Conservation (phyloP, 2,797 vertebrate species). For the Dromococcyx pavoninus region DNA sequence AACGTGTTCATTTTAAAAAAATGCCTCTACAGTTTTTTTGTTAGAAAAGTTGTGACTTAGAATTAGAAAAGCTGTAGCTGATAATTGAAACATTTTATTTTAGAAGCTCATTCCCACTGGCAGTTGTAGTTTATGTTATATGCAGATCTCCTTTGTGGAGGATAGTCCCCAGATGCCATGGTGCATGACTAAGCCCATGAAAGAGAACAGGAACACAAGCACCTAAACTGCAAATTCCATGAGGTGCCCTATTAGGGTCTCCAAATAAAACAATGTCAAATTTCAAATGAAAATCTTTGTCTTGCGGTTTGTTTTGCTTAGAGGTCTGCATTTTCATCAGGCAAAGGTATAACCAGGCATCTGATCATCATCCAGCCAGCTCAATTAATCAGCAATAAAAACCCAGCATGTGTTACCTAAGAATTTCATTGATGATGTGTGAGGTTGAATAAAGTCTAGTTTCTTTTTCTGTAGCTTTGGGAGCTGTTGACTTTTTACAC, state of each 20-base stretch:
- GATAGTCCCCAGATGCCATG: not conserved
- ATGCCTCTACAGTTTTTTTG: not conserved
- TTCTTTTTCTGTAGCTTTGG: not conserved
- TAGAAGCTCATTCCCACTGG: not conserved
- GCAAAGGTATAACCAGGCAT: not conserved
- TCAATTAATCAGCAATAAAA: not conserved
- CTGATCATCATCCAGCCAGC: not conserved
- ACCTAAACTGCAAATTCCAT: not conserved
- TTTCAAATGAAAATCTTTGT: not conserved
- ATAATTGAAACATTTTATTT: not conserved
- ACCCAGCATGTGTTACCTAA: not conserved
- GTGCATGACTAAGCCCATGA: not conserved
- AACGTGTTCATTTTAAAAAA: not conserved
- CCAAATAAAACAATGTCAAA: not conserved
- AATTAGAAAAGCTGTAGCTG: not conserved
- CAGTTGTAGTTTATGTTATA: not conserved
- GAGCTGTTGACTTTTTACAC: not conserved
- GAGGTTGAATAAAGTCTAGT: not conserved
- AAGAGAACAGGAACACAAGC: not conserved
- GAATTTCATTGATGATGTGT: not conserved
- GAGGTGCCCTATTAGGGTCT: not conserved
- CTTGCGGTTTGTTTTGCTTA: not conserved
- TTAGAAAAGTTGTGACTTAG: not conserved
- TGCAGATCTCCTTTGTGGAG: not conserved
- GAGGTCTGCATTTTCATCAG: not conserved